These are phyloP conservation scores for Aphyosemion australe DNA, from an alignment of 2,113 vertebrate species.

Conservation along the genomic window DNA sequence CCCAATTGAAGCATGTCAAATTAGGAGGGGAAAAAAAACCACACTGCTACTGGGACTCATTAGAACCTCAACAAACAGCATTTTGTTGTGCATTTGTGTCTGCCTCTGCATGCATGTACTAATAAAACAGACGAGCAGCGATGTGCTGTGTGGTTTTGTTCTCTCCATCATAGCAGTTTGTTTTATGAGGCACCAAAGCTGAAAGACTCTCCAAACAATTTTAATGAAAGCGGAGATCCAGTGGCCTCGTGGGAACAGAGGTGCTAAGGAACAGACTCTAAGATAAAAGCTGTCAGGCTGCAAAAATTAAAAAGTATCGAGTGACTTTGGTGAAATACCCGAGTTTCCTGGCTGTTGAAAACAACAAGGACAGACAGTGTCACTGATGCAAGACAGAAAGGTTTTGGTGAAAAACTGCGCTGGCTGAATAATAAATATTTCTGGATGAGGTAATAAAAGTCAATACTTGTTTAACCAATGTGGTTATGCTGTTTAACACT, in stretches of 20 bases:
- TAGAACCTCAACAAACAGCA: conserved; percentile 69
- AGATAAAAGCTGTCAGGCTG: conserved; percentile 25
- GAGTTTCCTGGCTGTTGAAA: conserved; percentile 27
- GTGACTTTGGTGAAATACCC: conserved; percentile 58
- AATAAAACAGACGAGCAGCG: conserved; percentile 53
- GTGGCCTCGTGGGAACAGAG: conserved; percentile 51
- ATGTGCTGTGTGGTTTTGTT: conserved; percentile 53
- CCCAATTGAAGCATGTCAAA: conserved; percentile 81
- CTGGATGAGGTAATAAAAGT: conserved; percentile 14
- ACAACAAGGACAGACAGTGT: conserved; percentile 25
- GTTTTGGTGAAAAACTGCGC: conserved; percentile 3
- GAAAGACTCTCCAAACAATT: conserved; percentile 68
- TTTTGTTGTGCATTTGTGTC: conserved; percentile 57
- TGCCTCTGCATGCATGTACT: conserved; percentile 42
- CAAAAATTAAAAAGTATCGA: conserved; percentile 51
- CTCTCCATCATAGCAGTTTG: conserved; percentile 71
- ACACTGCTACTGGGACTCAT: conserved; percentile 77
- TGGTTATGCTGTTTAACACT: conserved; percentile 12
- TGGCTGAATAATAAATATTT: conserved; percentile 23
- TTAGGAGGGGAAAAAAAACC: conserved; percentile 48
- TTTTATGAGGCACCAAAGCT: conserved; percentile 61
- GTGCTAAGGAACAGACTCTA: conserved; percentile 34
- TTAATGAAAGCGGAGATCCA: conserved; percentile 68
- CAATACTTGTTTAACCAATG: conserved; percentile 8
- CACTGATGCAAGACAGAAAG: conserved; percentile 22